These are phyloP conservation scores for Pogonomyrmex barbatus DNA, from an alignment of 1,140 invertebrate species.

Conservation along the genomic window DNA sequence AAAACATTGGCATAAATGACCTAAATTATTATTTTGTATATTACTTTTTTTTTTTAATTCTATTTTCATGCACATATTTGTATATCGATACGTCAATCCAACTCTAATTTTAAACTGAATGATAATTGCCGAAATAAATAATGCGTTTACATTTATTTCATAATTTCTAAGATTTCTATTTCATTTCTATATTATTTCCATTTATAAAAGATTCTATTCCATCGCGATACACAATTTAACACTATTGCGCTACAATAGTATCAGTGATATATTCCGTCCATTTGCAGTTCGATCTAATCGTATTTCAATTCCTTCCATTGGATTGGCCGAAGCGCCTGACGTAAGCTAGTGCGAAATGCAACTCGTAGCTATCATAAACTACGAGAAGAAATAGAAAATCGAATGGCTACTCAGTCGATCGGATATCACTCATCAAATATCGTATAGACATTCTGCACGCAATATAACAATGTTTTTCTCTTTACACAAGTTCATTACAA, in stretches of 20 bases:
- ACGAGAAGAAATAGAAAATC: constrained; percentile 46
- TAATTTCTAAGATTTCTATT: background rate
- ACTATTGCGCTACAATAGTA: constrained; percentile 30
- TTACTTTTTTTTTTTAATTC: background rate
- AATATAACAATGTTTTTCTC: constrained; percentile 18
- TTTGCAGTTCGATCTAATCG: constrained; percentile 59
- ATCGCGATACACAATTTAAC: constrained; percentile 39
- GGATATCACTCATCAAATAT: constrained; percentile 34
- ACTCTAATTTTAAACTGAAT: background rate
- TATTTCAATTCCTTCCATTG: constrained; percentile 58
- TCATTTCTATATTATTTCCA: background rate
- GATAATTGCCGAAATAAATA: background rate
- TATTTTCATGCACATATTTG: background rate
- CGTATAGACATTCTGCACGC: background rate
- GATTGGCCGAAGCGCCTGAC: constrained; percentile 15
- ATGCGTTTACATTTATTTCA: constrained; percentile 7
- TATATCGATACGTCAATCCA: background rate
- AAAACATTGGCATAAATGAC: background rate
- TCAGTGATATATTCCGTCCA: constrained; percentile 50
- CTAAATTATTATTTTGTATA: background rate
- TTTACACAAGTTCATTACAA: constrained; percentile 30
- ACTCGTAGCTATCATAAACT: constrained; percentile 48
- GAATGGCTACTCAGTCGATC: constrained; percentile 42
- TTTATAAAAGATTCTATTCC: constrained; percentile 14
- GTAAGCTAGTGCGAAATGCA: constrained; percentile 57